These are phyloP conservation scores for human DNA, from an alignment of 2,113 vertebrate genomes.

Conservation along the genomic window DNA sequence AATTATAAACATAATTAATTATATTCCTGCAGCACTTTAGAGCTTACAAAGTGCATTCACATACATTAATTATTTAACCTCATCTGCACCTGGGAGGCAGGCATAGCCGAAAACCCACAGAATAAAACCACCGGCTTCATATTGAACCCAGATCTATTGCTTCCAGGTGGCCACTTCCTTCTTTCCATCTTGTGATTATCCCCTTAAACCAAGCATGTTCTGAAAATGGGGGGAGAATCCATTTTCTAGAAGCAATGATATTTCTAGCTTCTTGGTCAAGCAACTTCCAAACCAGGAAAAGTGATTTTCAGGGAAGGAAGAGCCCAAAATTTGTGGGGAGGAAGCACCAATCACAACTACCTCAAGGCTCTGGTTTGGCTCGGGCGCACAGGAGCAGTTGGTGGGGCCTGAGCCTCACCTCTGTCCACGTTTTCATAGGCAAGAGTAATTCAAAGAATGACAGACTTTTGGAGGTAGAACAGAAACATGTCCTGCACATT, in stretches of 20 bases:
- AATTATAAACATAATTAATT: constrained; percentile 80
- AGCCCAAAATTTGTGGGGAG: neutral
- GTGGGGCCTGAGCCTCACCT: neutral
- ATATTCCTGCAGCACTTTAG: constrained; percentile 69
- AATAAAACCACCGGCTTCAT: neutral
- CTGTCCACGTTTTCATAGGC: neutral
- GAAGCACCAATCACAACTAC: neutral
- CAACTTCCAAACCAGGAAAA: neutral
- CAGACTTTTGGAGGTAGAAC: neutral
- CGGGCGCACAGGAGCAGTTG: neutral
- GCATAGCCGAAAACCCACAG: constrained; percentile 30
- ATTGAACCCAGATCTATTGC: neutral
- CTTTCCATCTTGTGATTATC: neutral
- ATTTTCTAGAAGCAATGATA: neutral
- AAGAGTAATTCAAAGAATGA: neutral
- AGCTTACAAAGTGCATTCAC: constrained; percentile 70
- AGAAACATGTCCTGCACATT: neutral
- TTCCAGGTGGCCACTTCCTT: neutral
- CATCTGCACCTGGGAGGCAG: constrained; percentile 42
- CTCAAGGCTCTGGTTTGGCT: neutral
- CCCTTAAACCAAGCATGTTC: neutral
- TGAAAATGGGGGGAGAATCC: neutral
- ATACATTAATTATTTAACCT: constrained; percentile 75
- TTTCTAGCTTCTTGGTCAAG: constrained; percentile 4
- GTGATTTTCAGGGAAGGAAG: neutral